Conservation (phyloP, 1,140 invertebrate species). For the Brachionus koreanus region DNA sequence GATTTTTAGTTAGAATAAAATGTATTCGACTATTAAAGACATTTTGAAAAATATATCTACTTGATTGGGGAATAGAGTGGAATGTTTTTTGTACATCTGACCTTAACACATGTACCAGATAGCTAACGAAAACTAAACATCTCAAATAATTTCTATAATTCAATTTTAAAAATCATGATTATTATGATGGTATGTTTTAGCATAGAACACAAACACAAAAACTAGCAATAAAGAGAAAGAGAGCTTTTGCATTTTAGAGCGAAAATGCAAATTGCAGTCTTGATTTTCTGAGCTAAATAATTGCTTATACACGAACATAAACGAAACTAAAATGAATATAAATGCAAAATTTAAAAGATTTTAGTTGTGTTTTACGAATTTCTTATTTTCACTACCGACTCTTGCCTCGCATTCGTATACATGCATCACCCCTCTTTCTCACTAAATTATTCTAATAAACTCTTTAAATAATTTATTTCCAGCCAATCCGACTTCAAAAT, state of each 20-base stretch:
- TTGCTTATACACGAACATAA: background rate
- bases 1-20: background rate
- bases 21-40: background rate
- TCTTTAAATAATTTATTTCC: constrained; percentile 35
- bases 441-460: background rate
- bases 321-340: background rate
- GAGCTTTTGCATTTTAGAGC: background rate
- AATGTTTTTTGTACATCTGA: background rate
- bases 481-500: background rate
- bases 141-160: constrained; percentile 22
- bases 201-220: background rate
- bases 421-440: background rate
- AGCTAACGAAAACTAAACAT: background rate
- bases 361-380: background rate
- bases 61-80: background rate
- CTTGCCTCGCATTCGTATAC: background rate
- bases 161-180: constrained; percentile 26
- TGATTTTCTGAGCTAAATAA: background rate
- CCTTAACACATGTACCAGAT: background rate
- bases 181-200: constrained; percentile 35
- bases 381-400: background rate
- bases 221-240: background rate
- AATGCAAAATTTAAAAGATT: background rate
- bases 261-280: background rate
- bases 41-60: background rate